phyloP scores from a whole-genome alignment of 2,113 vertebrate species.

The Centrocercus urophasianus region DNA sequence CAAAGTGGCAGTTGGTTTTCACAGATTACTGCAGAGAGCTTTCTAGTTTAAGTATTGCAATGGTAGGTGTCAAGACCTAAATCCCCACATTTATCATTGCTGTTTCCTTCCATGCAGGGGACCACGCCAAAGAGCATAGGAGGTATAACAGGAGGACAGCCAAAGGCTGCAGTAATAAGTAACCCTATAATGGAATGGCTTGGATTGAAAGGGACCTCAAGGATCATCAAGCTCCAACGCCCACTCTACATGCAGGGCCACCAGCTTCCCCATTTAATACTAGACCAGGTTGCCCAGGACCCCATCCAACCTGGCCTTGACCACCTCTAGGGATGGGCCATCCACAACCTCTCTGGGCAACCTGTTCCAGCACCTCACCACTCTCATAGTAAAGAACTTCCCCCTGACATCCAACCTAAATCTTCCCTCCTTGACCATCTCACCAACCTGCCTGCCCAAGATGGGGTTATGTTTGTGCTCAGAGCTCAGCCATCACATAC shows the following conservation, averaged over 20 bases:
- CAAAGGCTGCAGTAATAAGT: neutral
- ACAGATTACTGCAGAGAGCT: neutral
- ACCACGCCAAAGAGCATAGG: rapidly evolving
- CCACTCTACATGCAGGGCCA: too few species aligned
- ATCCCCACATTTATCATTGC: neutral
- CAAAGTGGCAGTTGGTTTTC: rapidly evolving
- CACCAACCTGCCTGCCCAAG: neutral
- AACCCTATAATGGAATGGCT: neutral
- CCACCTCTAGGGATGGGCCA: too few species aligned
- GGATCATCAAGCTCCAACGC: too few species aligned
- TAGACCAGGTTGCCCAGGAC: too few species aligned
- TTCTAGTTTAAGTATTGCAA: neutral
- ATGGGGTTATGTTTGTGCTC: neutral
- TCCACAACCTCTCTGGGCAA: too few species aligned
- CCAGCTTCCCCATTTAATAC: too few species aligned
- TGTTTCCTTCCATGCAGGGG: neutral
- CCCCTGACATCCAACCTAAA: too few species aligned
- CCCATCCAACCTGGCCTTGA: too few species aligned
- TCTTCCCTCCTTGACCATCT: neutral
- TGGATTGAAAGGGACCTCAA: too few species aligned
- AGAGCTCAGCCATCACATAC: neutral
- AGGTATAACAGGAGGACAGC: neutral
- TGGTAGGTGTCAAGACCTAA: neutral
- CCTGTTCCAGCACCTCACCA: too few species aligned
- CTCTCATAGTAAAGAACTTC: too few species aligned